Evolutionary conservation across 2,113 vertebrate species (phyloP), one percentile per base, ranked within the genome.

Genomic region (Alouatta palliata): DNA sequence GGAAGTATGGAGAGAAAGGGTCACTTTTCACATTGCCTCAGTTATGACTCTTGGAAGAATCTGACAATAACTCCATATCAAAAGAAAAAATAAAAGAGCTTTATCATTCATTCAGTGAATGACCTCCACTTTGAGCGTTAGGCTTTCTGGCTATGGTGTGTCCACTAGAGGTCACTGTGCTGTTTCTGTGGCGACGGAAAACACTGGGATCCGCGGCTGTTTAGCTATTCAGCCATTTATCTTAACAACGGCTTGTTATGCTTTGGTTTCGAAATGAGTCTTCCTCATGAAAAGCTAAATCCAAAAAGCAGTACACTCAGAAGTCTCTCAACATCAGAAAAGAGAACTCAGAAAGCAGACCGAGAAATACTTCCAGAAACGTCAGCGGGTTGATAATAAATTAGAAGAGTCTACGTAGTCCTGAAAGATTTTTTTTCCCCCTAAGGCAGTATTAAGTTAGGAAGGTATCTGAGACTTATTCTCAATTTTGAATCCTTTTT

Each of bases 271-370:
- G 45, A 92, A 83, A 84, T 61, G 19, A 85, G 23, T 20, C 43
- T 90, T 80, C 49, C 49, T 85, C 47, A 23, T 16, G 14, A 77
- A 71, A 70, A 54, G 70, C 45, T 52, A 27, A 61, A 71, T 61
- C 76, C 40, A 3, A 79, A 71, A 40, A 54, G 27, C 30, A 49
- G 43, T 52, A 6, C 19, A n/a, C 2, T 61, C n/a, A 61, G 56
- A 77, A 77, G 19, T 93, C 58, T 94, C 87, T 96, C 77, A 8
- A 47, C 8, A 66, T 68, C 35, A 99, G 98, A 95, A 58, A 93
- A 56, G 98, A 97, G 52, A 90, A 92, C 92, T 91, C 84, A 35
- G 99, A 99, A 92, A 98, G 54, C 81, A 97, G 93, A 94, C 47
- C 71, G 12, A 97, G 88, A 98, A 97, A 77, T 11, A 97, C 58